A percentile compares a stretch with the other conserved stretches of the same genome.
These are phyloP conservation scores for Spisula solida DNA, from an alignment of 2,888 invertebrate genomes.

Conservation along the genomic window DNA sequence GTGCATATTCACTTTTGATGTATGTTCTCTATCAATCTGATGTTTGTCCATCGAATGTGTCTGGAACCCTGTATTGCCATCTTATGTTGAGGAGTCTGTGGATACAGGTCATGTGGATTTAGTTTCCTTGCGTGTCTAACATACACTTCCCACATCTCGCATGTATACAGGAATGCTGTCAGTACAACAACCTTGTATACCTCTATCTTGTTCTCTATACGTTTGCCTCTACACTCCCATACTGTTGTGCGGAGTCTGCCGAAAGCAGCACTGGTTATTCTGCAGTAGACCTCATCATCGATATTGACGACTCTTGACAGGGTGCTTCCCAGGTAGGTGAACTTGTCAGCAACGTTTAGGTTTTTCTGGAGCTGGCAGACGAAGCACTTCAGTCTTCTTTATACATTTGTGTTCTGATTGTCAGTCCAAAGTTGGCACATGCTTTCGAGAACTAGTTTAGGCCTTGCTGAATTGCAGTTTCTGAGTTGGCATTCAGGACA, in stretches of 20 bases:
- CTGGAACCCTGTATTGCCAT: conserved; percentile 10
- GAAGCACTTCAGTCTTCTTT: conserved; percentile 48
- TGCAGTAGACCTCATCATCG: background rate
- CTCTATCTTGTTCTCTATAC: conserved; percentile 17
- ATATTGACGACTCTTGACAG: conserved; percentile 29
- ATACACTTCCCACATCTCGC: too few species aligned
- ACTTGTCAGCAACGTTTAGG: conserved; percentile 27
- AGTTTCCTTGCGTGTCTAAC: background rate
- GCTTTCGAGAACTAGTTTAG: background rate
- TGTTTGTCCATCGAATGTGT: too few species aligned
- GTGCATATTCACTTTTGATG: too few species aligned
- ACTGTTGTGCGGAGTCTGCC: too few species aligned
- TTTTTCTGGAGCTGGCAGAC: conserved; percentile 27
- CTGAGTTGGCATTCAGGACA: background rate
- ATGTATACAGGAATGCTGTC: background rate
- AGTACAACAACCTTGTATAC: conserved; percentile 37
- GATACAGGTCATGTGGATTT: background rate
- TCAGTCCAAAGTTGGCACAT: conserved; percentile 18
- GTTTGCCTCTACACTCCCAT: background rate
- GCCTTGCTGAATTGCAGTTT: background rate
- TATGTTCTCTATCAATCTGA: too few species aligned
- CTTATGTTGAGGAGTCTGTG: background rate
- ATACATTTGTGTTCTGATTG: conserved; percentile 29
- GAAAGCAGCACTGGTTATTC: conserved; percentile 28
- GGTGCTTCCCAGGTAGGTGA: conserved; percentile 41